These are phyloP conservation scores for Notothenia coriiceps DNA, from an alignment of 2,113 vertebrate species.

Conservation along the genomic window DNA sequence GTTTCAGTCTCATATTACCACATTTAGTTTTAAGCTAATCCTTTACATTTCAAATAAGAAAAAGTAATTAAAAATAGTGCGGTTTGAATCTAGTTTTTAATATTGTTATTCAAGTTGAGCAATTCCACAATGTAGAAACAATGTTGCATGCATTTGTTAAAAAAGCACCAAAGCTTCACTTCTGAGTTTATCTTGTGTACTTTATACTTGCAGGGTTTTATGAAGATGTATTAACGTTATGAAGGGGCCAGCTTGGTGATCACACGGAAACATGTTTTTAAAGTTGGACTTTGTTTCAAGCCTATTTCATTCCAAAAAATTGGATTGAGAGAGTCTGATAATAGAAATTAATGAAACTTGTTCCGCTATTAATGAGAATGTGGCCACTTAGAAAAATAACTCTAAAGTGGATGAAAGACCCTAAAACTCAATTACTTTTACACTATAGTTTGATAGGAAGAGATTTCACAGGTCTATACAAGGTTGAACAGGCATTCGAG, in stretches of 20 bases:
- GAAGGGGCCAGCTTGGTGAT: background rate
- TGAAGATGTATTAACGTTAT: background rate
- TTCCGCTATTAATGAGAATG: background rate
- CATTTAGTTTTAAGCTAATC: no score
- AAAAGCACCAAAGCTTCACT: background rate
- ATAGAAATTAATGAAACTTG: background rate
- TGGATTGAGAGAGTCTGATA: background rate
- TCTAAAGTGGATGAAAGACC: background rate
- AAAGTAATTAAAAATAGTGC: no score
- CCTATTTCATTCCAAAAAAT: background rate
- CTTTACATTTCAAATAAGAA: background rate
- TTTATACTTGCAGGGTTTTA: background rate
- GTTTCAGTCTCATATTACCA: no score
- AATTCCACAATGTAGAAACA: no score
- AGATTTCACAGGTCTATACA: no score
- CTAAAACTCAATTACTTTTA: background rate
- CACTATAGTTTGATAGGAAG: no score
- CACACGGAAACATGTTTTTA: background rate
- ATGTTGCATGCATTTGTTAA: no score
- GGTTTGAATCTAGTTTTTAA: no score
- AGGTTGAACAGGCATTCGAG: no score
- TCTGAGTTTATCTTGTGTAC: no score
- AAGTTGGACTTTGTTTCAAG: background rate
- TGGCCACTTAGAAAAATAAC: background rate
- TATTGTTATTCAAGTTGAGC: no score